phyloP scores from a whole-genome alignment of 2,113 vertebrate species.

The Bubo scandiacus region DNA sequence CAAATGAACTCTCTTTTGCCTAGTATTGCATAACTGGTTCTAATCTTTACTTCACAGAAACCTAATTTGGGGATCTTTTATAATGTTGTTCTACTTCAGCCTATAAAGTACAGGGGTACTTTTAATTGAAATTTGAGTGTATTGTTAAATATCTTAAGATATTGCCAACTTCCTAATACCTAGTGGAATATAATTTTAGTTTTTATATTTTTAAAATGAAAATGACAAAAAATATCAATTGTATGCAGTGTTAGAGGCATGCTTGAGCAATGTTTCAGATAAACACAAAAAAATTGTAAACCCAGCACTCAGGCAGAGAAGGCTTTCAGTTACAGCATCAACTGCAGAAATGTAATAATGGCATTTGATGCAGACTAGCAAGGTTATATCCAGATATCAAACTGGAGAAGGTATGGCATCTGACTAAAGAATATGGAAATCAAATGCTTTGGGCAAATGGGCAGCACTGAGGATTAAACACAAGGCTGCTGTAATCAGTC shows the following conservation, averaged over 20 bases:
- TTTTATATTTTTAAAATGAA: not conserved
- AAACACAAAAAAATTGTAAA: not conserved
- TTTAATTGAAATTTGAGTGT: not conserved
- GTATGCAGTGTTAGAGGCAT: not conserved
- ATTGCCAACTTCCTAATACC: not conserved
- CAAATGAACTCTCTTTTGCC: not conserved
- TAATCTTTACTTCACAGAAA: not conserved
- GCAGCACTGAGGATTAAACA: not conserved
- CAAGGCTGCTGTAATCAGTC: not conserved
- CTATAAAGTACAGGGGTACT: not conserved
- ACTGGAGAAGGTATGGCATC: not conserved
- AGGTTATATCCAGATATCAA: not conserved
- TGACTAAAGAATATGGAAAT: not conserved
- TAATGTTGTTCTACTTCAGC: not conserved
- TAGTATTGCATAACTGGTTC: not conserved
- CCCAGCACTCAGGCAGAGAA: not conserved
- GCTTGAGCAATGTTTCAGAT: slow-evolving; percentile 1
- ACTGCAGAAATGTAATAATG: not conserved
- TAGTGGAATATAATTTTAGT: not conserved
- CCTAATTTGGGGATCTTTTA: not conserved
- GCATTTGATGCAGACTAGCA: not conserved
- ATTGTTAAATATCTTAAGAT: slow-evolving; percentile 23
- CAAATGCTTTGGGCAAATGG: not conserved
- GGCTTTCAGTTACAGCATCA: slow-evolving; percentile 21
- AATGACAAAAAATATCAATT: not conserved